phyloP scores from a whole-genome alignment of 2,113 vertebrate species.

The Stictonetta naevosa region DNA sequence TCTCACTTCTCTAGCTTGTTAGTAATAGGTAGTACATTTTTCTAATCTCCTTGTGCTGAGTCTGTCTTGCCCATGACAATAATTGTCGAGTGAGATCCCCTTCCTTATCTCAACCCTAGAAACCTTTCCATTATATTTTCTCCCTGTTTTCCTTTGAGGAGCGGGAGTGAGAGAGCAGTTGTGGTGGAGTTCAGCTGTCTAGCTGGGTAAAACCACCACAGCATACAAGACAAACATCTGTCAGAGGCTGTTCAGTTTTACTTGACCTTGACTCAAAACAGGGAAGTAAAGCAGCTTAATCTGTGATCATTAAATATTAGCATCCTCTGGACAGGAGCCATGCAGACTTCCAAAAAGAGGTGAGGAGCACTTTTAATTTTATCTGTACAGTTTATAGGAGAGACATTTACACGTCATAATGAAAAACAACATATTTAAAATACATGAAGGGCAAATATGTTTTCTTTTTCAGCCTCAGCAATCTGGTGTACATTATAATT shows the following conservation, averaged over 20 bases:
- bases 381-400: slow-evolving; percentile 16
- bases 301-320: neutral
- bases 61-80: too few species aligned
- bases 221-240: neutral
- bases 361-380: neutral
- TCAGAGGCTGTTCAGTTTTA: neutral
- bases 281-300: neutral
- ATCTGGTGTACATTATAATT: slow-evolving; percentile 58
- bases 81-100: too few species aligned
- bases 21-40: too few species aligned
- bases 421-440: slow-evolving; percentile 73
- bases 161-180: too few species aligned
- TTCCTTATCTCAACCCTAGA: too few species aligned
- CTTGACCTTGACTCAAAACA: neutral
- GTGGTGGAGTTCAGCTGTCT: too few species aligned
- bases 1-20: too few species aligned
- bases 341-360: neutral
- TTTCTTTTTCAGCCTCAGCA: slow-evolving; percentile 72
- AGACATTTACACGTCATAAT: slow-evolving; percentile 58
- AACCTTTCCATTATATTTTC: too few species aligned
- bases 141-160: too few species aligned
- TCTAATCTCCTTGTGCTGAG: too few species aligned
- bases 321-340: neutral
- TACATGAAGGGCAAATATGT: slow-evolving; percentile 71
- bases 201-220: too few species aligned